Percentiles rank a stretch among this genome's conserved stretches.
Conservation (phyloP, 2,113 vertebrate genomes). For the Xenus cinereus region DNA sequence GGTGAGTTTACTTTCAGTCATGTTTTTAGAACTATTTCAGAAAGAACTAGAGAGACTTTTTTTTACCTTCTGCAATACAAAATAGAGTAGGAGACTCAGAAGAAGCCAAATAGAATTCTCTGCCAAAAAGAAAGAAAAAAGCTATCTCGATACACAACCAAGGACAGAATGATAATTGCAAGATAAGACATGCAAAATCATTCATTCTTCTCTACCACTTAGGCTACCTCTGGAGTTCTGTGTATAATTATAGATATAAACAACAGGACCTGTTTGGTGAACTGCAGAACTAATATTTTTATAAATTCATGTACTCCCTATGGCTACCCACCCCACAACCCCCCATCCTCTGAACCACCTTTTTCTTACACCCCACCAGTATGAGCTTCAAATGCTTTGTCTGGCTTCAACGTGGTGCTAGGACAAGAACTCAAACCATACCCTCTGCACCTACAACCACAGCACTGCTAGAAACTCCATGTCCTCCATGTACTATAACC, state of each 20-base stretch:
- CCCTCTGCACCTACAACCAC: neutral
- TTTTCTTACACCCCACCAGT: neutral
- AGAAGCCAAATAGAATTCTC: neutral
- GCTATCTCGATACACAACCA: neutral
- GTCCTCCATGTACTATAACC: rapidly evolving
- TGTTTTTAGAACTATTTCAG: neutral
- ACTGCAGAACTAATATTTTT: neutral
- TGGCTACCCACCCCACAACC: neutral
- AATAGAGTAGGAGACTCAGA: neutral
- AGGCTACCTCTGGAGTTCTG: neutral
- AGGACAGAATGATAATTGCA: neutral
- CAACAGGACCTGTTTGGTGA: neutral
- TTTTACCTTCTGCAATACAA: neutral
- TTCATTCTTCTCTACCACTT: neutral
- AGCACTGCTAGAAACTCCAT: neutral
- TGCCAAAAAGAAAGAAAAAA: too few species aligned
- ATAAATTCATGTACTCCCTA: neutral
- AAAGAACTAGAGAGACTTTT: neutral
- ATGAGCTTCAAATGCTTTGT: neutral
- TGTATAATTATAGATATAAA: neutral
- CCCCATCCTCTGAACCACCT: neutral
- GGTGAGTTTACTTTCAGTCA: neutral
- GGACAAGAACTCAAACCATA: neutral
- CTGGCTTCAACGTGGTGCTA: neutral
- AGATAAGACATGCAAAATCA: neutral